Evolutionary conservation across 2,888 invertebrate genomes (phyloP), one percentile per base, ranked within the genome.

Genomic region (Alentia gelatinosa): DNA sequence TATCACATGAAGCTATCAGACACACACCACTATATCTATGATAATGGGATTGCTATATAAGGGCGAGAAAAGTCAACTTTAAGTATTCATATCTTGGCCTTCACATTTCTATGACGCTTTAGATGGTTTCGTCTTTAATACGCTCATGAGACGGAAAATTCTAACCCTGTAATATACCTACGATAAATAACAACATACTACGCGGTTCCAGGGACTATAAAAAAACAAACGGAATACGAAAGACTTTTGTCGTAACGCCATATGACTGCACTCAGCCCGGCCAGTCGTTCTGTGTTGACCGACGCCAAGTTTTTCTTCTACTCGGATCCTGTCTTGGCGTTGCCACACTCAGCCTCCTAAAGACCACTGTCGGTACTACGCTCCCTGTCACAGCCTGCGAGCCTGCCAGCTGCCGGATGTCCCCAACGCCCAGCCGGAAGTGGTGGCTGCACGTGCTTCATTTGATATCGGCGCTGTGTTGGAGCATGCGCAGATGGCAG

Each of bases 401-500:
- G 68, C 33, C 68, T 68, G 68, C 68, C 68, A 68, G 68, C 68
- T 68, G 12, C 68, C 68, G 68, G 68, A 68, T 30, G 68, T 68
- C 30, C 68, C 30, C 33, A 26, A 26, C 5, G 23, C 33, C 12
- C 30, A 1, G 33, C 30, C 68, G 68, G 68, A 68, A 68, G 68
- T 68, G 33, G 26, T 15, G 30, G n/a, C 68, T 68, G 68, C 68
- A 30, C 68, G 30, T 26, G 26, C 26, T 26, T 68, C 68, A 68
- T 68, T 30, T 26, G 68, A 68, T 68, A 26, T 68, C 30, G 68
- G 15, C 0, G 30, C 15, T 68, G 4, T 5, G 23, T 68, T 9
- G 19, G 68, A 26, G 68, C 68, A 68, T 68, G 68, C 68, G 26
- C 15, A 3, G 68, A 30, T 26, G 68, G 68, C 3, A 26, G n/a